Evolutionary conservation across 2,113 vertebrate species (phyloP), one percentile per base, ranked within the genome.

Genomic region (Saccopteryx bilineata): DNA sequence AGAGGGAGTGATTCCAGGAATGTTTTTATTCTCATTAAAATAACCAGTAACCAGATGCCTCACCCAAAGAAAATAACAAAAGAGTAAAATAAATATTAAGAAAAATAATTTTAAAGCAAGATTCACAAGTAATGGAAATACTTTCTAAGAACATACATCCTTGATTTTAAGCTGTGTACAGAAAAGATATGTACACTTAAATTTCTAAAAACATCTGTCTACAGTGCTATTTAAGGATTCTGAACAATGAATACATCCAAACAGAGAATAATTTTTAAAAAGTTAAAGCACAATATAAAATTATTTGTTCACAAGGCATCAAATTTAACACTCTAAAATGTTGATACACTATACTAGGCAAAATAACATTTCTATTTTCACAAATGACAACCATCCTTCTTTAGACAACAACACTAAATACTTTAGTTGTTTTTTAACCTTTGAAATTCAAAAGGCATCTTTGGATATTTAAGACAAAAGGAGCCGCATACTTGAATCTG

Each of bases 261-360:
- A 97, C 90, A 50, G 90, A 94, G 90, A 97, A 94, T 79, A 91
- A 56, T 90, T 98, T 95, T 95, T 78, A 93, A 95, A 96, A 97
- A 97, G 12, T 65, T 96, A 97, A 98, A 98, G 97, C 97, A 98
- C 88, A 98, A 94, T 97, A 97, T 78, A 93, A 95, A 97, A 85
- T 91, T 94, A 94, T 96, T 97, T 96, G 93, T 97, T 97, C 91
- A 97, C 93, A 96, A 96, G 68, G 81, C 96, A 96, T 93, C 79
- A 92, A 78, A 94, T 97, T 74, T 96, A 96, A 96, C 86, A 95
- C 93, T 87, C 91, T 79, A 80, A 83, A 96, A 96, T 65, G 33
- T 46, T 91, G 85, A 94, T 84, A 88, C 71, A 88, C 71, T 95
- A 93, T 96, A 90, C 93, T 85, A 87, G 48, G 90, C 88, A 84